A percentile compares a stretch with the other conserved stretches of the same genome.
These are phyloP conservation scores for Drosophila atroscutellata DNA, from an alignment of 2,888 invertebrate species.

Conservation along the genomic window DNA sequence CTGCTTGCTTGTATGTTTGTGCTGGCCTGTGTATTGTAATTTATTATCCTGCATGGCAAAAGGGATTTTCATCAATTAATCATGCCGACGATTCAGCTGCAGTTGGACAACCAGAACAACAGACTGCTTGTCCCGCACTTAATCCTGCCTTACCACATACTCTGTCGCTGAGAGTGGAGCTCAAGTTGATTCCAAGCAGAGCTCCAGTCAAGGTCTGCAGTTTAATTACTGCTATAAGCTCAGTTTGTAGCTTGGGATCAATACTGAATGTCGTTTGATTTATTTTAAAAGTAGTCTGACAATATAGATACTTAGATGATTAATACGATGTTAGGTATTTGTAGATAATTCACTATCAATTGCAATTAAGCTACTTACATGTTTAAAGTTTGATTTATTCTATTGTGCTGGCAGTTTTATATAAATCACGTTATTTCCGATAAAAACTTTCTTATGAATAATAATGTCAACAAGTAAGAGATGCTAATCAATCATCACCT, in stretches of 20 bases:
- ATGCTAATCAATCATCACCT: background rate
- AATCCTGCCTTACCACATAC: slow-evolving; percentile 39
- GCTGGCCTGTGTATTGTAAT: slow-evolving; percentile 65
- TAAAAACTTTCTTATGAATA: background rate
- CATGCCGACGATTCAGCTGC: slow-evolving; percentile 76
- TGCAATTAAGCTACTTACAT: background rate
- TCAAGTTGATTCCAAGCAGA: slow-evolving; percentile 7
- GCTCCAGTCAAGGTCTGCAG: slow-evolving; percentile 24
- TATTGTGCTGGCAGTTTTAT: background rate
- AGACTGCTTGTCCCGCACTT: slow-evolving; percentile 42
- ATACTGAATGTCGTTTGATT: slow-evolving; percentile 13
- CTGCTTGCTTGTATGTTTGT: slow-evolving; percentile 15
- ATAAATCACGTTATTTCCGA: background rate
- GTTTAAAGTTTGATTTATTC: background rate
- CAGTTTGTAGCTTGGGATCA: slow-evolving; percentile 8
- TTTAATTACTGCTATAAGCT: slow-evolving; percentile 29
- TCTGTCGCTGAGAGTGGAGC: slow-evolving; percentile 32
- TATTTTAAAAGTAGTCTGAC: slow-evolving; percentile 2
- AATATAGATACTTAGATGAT: background rate
- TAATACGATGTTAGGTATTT: background rate
- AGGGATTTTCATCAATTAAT: slow-evolving; percentile 81
- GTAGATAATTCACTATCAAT: background rate
- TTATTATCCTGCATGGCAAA: slow-evolving; percentile 80
- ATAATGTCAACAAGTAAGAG: background rate
- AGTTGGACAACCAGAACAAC: slow-evolving; percentile 65